Evolutionary conservation across 2,888 invertebrate species (phyloP), one percentile per base, ranked within the genome.

Genomic region (Melinaea marsaeus): DNA sequence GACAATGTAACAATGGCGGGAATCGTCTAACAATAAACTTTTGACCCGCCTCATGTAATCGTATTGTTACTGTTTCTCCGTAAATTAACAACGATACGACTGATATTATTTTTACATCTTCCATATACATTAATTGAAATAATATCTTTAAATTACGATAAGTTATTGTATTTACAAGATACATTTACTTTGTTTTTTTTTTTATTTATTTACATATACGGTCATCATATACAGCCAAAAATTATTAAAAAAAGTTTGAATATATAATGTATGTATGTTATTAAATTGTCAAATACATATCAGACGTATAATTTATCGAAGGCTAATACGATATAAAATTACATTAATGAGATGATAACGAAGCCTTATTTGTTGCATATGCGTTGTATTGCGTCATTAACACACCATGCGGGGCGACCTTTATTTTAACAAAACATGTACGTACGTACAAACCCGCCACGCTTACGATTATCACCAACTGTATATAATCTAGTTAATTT

Each of bases 331-430:
- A 22, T 22, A 48, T 22, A 6, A 22, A 48, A 45, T 11, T 55
- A 46, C 55, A 60, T 4, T 37, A 34, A 56, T 60, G 54, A 46
- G 22, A 9, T 60, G 55, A 34, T 47, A 60, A 60, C 60, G 55
- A 61, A 57, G 54, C 55, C 47, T 9, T 60, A 55, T 11, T 35
- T n/a, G 32, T 13, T 60, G 51, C 34, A 42, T 58, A 37, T 2
- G 37, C 9, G 35, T 45, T n/a, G 57, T 58, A 22, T 22, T 22
- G 42, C 64, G 60, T 58, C 64, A 64, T 46, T 46, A 37, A 13
- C 33, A 55, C 42, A 54, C 46, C 57, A 61, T 64, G 32, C 57
- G 60, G 64, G 64, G 46, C 57, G 64, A 55, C 57, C 64, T 64
- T 60, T 35, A 32, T 57, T 60, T 3, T 45, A 13, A 47, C 13